phyloP scores from a whole-genome alignment of 2,113 vertebrate genomes.

The Rhynchomys soricoides region DNA sequence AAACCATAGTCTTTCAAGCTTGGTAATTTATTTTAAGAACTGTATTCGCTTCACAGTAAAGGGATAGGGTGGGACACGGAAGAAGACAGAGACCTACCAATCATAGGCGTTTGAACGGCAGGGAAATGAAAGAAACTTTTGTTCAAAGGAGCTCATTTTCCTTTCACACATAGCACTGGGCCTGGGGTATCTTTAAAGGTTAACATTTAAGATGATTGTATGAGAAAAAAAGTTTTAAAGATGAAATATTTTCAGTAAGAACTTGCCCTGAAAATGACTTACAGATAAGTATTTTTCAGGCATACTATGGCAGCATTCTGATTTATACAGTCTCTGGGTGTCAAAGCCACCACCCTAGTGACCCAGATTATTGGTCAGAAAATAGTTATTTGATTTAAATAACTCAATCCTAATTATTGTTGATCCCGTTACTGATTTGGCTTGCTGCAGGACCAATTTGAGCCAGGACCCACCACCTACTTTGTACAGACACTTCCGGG shows the following conservation, averaged over 20 bases:
- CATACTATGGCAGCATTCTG: neutral
- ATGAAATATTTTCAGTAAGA: neutral
- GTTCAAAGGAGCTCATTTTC: slow-evolving; percentile 67
- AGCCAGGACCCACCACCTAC: neutral
- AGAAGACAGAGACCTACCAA: slow-evolving; percentile 34
- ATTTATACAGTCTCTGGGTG: neutral
- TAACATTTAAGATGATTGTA: slow-evolving; percentile 59
- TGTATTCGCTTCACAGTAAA: slow-evolving; percentile 69
- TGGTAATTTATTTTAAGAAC: slow-evolving; percentile 80
- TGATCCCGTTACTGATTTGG: neutral
- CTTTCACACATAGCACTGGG: slow-evolving; percentile 8
- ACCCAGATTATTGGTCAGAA: neutral
- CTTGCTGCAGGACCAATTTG: neutral
- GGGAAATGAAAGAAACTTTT: slow-evolving; percentile 64
- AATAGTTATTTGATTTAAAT: neutral
- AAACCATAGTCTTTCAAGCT: slow-evolving; percentile 67
- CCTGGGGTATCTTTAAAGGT: slow-evolving; percentile 55
- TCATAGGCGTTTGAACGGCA: slow-evolving; percentile 62
- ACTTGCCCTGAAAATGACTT: neutral
- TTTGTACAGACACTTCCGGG: neutral
- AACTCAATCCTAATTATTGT: neutral
- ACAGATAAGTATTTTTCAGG: neutral
- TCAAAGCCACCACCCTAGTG: neutral
- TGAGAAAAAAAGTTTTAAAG: neutral
- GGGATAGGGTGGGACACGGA: neutral